Percentiles rank a stretch among this genome's conserved stretches.
phyloP scores from a whole-genome alignment of 2,888 invertebrate species.

The Ophioninae sp. region DNA sequence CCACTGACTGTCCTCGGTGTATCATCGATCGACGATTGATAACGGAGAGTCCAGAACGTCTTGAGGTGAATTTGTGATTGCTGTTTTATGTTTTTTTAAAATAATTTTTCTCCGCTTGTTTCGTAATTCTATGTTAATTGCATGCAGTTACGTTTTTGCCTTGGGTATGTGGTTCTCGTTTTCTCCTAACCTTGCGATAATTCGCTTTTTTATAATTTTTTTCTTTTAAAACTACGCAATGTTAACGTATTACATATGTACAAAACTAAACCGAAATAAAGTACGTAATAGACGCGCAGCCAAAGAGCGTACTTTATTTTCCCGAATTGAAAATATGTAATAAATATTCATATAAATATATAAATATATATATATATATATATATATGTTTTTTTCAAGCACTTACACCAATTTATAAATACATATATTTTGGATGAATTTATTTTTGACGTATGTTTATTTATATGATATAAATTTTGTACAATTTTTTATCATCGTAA shows the following conservation, averaged over 20 bases:
- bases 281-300: background rate
- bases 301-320: background rate
- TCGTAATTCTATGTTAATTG: conserved; percentile 43
- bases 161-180: conserved; percentile 57
- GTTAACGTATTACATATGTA: conserved; percentile 7
- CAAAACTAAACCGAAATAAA: background rate
- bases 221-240: conserved; percentile 44
- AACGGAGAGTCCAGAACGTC: conserved; percentile 53
- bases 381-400: background rate
- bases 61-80: conserved; percentile 58
- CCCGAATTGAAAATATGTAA: background rate
- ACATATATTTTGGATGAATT: too few species aligned
- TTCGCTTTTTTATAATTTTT: conserved; percentile 20
- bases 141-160: conserved; percentile 60
- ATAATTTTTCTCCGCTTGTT: conserved; percentile 23
- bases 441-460: too few species aligned
- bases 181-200: background rate
- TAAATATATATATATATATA: background rate
- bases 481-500: too few species aligned
- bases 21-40: conserved; percentile 55
- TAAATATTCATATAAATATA: background rate
- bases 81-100: background rate
- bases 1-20: conserved; percentile 8
- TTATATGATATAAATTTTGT: too few species aligned
- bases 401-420: too few species aligned